A percentile compares a stretch with the other conserved stretches of the same genome.
Conservation (phyloP, 23 tunicate genomes). For the Trididemnum nubilum region DNA sequence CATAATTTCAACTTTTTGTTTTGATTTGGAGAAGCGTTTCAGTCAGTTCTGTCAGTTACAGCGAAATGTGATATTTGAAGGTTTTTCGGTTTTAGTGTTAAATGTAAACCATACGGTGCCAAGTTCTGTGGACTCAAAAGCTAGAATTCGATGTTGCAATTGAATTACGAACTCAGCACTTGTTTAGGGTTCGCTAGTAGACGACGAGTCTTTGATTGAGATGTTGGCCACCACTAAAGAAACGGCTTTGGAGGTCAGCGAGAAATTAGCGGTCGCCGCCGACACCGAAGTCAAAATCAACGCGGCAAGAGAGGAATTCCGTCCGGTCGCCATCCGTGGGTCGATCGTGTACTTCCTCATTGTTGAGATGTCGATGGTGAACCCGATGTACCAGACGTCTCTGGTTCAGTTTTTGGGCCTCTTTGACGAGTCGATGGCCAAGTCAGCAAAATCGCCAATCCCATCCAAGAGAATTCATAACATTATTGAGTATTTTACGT, state of each 20-base stretch:
- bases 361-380: slow-evolving; percentile 89
- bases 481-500: slow-evolving; percentile 92
- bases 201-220: slow-evolving; percentile 92
- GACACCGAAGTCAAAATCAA: slow-evolving; percentile 97
- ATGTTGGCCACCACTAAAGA: slow-evolving; percentile 93
- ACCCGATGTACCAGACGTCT: slow-evolving; percentile 89
- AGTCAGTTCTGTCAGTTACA: too few species aligned
- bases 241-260: slow-evolving; percentile 91
- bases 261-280: slow-evolving; percentile 85
- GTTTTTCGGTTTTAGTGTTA: too few species aligned
- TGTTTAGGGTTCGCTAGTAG: slow-evolving; percentile 98
- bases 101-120: too few species aligned
- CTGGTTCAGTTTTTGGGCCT: slow-evolving; percentile 85
- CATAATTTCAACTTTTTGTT: too few species aligned
- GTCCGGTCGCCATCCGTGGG: slow-evolving; percentile 95
- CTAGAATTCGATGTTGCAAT: too few species aligned
- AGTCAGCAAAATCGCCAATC: slow-evolving; percentile 86
- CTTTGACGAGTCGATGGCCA: slow-evolving; percentile 96
- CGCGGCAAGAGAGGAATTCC: slow-evolving; percentile 94
- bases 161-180: too few species aligned
- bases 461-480: slow-evolving; percentile 78
- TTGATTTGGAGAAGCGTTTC: too few species aligned
- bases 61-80: too few species aligned
- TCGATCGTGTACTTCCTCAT: slow-evolving; percentile 93
- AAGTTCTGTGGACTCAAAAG: too few species aligned